A percentile compares a stretch with the other conserved stretches of the same genome.
phyloP scores from a whole-genome alignment of 1,140 invertebrate species.

The Drosophila tani region DNA sequence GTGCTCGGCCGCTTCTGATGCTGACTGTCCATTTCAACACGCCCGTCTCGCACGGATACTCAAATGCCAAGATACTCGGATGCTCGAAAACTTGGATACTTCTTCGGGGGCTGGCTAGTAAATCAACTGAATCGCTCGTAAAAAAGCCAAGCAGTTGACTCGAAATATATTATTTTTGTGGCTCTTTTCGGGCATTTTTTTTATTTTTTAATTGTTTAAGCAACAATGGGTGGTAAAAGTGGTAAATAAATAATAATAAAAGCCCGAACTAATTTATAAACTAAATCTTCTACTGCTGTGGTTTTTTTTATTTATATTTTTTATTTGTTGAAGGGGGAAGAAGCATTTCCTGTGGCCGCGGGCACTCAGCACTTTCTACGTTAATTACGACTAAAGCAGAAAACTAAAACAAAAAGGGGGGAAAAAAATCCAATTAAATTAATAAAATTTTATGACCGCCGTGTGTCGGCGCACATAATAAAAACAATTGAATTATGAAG shows the following conservation, averaged over 20 bases:
- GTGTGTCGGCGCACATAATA: conserved; percentile 58
- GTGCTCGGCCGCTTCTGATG: conserved; percentile 66
- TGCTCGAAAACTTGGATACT: conserved; percentile 15
- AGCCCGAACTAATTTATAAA: conserved; percentile 68
- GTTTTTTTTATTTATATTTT: conserved; percentile 18
- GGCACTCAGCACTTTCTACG: conserved; percentile 63
- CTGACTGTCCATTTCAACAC: conserved; percentile 81
- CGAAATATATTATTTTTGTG: conserved; percentile 52
- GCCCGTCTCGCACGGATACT: conserved; percentile 69
- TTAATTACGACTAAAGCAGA: conserved; percentile 42
- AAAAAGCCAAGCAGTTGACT: conserved; percentile 71
- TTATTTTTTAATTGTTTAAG: conserved; percentile 77
- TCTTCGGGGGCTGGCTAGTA: conserved; percentile 74
- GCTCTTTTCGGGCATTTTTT: conserved; percentile 40
- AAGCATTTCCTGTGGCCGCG: conserved; percentile 67
- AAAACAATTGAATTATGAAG: conserved; percentile 81
- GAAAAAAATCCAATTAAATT: conserved; percentile 78
- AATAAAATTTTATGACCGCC: conserved; percentile 71
- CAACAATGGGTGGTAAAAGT: conserved; percentile 83
- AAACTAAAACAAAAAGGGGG: conserved; percentile 21
- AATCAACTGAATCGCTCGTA: conserved; percentile 81
- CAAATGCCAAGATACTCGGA: conserved; percentile 25
- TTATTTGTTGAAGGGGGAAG: conserved; percentile 17
- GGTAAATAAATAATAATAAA: conserved; percentile 81
- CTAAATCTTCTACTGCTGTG: conserved; percentile 49